Percentiles rank a stretch among this genome's conserved stretches.
Conservation (phyloP, 2,888 invertebrate species). For the Rhingia campestris region DNA sequence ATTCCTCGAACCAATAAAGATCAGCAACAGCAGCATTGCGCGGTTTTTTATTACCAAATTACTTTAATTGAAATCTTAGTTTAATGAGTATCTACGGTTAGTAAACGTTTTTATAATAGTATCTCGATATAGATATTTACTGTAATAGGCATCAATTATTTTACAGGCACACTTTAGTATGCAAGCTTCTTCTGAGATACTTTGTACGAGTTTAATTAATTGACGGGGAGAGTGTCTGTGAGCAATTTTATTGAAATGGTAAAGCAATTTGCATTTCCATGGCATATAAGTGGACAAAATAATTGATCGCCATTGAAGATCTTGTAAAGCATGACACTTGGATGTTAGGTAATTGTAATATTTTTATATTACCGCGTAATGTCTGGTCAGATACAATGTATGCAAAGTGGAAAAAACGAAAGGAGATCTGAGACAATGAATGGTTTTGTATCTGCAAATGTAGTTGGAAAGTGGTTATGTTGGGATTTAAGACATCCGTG, state of each 20-base stretch:
- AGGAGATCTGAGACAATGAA: too few relatives aligned
- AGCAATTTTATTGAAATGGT: conserved; percentile 48
- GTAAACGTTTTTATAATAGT: background rate
- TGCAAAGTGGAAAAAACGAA: too few relatives aligned
- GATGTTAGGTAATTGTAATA: background rate
- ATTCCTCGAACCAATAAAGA: background rate
- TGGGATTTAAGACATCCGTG: too few relatives aligned
- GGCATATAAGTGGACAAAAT: conserved; percentile 41
- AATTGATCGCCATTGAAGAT: conserved; percentile 17
- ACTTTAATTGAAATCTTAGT: background rate
- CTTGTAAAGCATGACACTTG: conserved; percentile 20
- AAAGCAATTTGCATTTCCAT: conserved; percentile 50
- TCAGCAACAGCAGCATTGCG: background rate
- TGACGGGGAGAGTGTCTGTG: conserved; percentile 34
- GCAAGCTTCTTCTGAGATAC: conserved; percentile 28
- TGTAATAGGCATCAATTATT: conserved; percentile 14
- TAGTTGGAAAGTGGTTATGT: too few relatives aligned
- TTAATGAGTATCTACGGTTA: background rate
- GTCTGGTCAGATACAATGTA: too few relatives aligned
- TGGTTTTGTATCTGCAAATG: too few relatives aligned
- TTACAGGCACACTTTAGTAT: conserved; percentile 46
- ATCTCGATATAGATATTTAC: conserved; percentile 1
- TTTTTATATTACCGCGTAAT: too few relatives aligned
- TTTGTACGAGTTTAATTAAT: conserved; percentile 19
- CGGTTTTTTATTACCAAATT: background rate